phyloP scores from a whole-genome alignment of 2,797 vertebrate genomes.

The Parauchenoglanis ngamensis region DNA sequence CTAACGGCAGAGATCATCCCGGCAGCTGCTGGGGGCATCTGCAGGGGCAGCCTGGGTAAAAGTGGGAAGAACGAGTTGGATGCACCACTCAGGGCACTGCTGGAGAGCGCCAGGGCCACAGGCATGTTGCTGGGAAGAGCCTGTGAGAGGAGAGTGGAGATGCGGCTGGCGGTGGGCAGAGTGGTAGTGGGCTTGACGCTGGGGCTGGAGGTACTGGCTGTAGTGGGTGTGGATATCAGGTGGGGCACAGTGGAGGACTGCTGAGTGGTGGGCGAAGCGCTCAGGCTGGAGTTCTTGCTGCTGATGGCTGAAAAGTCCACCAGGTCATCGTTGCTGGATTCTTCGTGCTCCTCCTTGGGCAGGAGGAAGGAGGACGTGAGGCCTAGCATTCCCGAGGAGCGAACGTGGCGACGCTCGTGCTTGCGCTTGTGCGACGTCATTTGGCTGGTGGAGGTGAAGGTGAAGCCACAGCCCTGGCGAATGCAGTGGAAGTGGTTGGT shows the following conservation, averaged over 20 bases:
- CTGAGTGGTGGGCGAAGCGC: constrained; percentile 97
- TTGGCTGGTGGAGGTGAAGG: constrained; percentile 99
- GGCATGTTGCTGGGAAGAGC: constrained; percentile 92
- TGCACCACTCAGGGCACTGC: constrained; percentile 75
- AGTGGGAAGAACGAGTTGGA: constrained; percentile 89
- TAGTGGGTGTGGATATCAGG: constrained; percentile 77
- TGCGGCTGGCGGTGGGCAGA: constrained; percentile 80
- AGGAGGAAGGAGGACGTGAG: constrained; percentile 84
- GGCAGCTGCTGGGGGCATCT: constrained; percentile 81
- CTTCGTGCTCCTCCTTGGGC: constrained; percentile 93
- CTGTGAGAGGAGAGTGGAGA: constrained; percentile 89
- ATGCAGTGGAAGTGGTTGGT: constrained; percentile 99
- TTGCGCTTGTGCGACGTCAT: constrained; percentile 99
- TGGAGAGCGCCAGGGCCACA: constrained; percentile 89
- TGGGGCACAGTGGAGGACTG: constrained; percentile 86
- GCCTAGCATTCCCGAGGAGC: constrained; percentile 86
- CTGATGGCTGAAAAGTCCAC: constrained; percentile 97
- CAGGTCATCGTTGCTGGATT: constrained; percentile 97
- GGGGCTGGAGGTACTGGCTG: constrained; percentile 72
- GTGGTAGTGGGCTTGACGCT: constrained; percentile 75
- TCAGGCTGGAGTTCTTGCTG: constrained; percentile 99
- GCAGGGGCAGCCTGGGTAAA: constrained; percentile 82
- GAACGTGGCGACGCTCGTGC: constrained; percentile 94
- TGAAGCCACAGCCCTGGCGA: constrained; percentile 96
- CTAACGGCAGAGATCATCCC: constrained; percentile 79